Conservation (phyloP, 2,797 vertebrate species). For the Hypotaenidia philippensis region DNA sequence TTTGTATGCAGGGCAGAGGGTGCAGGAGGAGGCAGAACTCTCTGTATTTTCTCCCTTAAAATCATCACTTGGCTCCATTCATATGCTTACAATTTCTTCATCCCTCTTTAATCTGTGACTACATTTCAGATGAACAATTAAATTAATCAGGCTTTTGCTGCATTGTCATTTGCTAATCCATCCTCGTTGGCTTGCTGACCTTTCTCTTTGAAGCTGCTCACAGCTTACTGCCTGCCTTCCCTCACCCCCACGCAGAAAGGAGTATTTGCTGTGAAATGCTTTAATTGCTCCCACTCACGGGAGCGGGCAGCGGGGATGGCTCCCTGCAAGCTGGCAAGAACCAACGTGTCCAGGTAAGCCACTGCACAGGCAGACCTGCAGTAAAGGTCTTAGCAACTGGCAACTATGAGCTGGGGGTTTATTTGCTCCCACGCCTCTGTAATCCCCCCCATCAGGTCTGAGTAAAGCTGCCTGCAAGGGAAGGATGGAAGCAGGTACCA, state of each 20-base stretch:
- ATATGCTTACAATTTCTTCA: conserved; percentile 57
- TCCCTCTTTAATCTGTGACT: conserved; percentile 41
- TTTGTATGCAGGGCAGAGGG: conserved; percentile 17
- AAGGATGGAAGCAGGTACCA: background rate
- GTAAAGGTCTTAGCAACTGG: background rate
- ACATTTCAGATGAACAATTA: conserved; percentile 60
- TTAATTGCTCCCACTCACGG: background rate
- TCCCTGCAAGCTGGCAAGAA: conserved; percentile 17
- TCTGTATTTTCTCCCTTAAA: background rate
- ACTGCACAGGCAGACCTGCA: background rate
- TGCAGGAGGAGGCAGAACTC: background rate
- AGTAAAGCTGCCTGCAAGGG: background rate
- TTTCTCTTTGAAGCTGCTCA: conserved; percentile 38
- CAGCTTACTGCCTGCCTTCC: background rate
- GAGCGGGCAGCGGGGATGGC: background rate
- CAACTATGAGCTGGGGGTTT: background rate
- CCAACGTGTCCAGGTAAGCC: background rate
- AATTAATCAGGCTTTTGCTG: conserved; percentile 58
- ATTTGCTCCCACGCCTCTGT: background rate
- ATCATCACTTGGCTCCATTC: conserved; percentile 49
- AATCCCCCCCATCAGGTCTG: background rate
- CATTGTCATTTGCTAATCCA: conserved; percentile 58
- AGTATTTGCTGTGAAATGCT: background rate
- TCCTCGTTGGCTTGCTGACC: conserved; percentile 3
- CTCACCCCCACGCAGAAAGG: background rate